phyloP scores from a whole-genome alignment of 2,797 vertebrate species.

The Poecilia wingei region DNA sequence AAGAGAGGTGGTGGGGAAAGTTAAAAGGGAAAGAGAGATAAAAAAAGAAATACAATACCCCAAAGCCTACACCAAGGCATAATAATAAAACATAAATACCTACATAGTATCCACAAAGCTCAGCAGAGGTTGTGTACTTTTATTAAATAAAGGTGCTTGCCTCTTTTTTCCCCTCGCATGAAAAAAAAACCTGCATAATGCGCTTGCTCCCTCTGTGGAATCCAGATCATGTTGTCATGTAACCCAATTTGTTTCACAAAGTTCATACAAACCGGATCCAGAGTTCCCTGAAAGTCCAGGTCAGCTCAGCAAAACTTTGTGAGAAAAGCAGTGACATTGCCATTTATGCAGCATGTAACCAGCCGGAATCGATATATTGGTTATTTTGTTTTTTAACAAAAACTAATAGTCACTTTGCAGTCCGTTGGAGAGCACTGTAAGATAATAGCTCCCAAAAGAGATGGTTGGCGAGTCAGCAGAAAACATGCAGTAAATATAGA shows the following conservation, averaged over 20 bases:
- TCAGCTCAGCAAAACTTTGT: too few relatives aligned
- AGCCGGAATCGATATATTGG: background rate
- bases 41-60: background rate
- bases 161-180: background rate
- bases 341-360: background rate
- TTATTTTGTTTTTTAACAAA: background rate
- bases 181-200: background rate
- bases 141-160: background rate
- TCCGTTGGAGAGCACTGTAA: background rate
- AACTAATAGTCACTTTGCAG: conserved; percentile 1
- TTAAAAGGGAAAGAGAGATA: background rate
- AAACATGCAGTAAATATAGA: background rate
- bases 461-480: conserved; percentile 1
- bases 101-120: conserved; percentile 1
- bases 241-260: background rate
- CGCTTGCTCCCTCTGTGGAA: background rate
- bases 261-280: background rate
- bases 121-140: background rate
- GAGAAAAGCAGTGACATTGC: background rate
- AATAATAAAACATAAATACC: background rate
- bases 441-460: background rate
- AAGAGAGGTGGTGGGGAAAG: background rate
- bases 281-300: background rate
- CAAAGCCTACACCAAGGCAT: background rate
- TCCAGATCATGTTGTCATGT: background rate